Percentiles rank a stretch among this genome's conserved stretches.
These are phyloP conservation scores for Sciurus niger DNA, from an alignment of 2,113 vertebrate genomes.

Conservation along the genomic window DNA sequence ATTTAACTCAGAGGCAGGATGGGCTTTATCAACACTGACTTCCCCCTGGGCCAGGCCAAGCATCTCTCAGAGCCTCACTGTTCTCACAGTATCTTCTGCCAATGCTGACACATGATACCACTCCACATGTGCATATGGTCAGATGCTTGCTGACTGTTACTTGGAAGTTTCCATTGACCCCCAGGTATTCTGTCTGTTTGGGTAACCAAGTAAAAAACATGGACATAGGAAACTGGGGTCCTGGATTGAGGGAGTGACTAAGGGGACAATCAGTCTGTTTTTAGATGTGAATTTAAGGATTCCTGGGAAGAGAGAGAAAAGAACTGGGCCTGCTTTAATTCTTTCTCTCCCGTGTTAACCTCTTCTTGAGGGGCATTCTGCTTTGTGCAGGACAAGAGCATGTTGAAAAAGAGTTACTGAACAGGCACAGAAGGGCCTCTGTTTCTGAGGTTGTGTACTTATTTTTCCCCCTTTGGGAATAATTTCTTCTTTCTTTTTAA, in stretches of 20 bases:
- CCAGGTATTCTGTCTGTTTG: not conserved
- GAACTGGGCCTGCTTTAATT: too few species aligned
- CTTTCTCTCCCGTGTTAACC: not conserved
- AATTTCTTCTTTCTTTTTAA: not conserved
- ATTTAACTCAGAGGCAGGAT: not conserved
- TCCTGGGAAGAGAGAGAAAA: not conserved
- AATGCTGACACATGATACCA: rapidly evolving
- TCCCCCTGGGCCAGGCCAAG: not conserved
- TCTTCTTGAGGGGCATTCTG: not conserved
- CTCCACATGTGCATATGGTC: rapidly evolving
- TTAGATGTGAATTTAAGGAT: not conserved
- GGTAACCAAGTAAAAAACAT: not conserved
- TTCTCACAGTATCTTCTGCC: not conserved
- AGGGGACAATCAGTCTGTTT: not conserved
- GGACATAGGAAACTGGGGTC: not conserved
- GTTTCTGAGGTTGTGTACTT: not conserved
- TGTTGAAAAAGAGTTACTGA: not conserved
- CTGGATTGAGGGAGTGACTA: not conserved
- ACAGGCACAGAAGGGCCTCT: not conserved
- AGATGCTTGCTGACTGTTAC: not conserved
- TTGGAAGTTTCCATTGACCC: not conserved
- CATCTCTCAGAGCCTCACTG: not conserved
- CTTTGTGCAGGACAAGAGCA: too few species aligned
- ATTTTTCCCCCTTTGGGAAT: not conserved
- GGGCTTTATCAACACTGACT: not conserved